Evolutionary conservation across 2,113 vertebrate species (phyloP).

Genomic region (Cinclus cinclus): DNA sequence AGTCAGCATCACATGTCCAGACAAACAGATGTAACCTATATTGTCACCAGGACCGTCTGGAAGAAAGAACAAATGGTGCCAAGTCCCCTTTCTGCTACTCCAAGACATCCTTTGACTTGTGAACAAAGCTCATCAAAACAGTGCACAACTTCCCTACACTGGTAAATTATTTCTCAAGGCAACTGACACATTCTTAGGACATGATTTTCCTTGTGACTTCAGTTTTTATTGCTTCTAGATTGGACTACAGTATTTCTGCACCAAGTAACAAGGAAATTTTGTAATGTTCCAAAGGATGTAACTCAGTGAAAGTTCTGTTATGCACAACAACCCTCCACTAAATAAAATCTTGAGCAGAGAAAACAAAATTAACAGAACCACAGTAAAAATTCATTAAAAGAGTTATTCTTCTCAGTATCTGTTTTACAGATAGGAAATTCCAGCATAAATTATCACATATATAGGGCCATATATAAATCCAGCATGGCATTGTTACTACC

Average conservation of each 20-base stretch:
- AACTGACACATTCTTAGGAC: not conserved
- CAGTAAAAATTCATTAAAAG: not conserved
- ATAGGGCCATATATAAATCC: not conserved
- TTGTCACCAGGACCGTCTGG: not conserved
- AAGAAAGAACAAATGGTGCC: not conserved
- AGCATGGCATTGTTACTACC: not conserved
- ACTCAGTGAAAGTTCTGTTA: not conserved
- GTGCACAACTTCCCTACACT: not conserved
- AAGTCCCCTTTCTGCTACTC: not conserved
- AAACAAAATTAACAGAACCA: not conserved
- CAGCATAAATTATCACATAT: not conserved
- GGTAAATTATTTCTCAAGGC: not conserved
- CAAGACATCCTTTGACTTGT: not conserved
- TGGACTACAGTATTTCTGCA: not conserved
- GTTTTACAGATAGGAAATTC: not conserved
- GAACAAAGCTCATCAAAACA: not conserved
- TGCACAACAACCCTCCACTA: not conserved
- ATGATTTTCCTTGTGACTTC: not conserved
- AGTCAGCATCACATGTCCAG: not conserved
- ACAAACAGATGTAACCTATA: slow-evolving; percentile 13
- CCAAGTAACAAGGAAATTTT: not conserved
- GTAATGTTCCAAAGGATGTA: not conserved
- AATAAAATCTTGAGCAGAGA: not conserved
- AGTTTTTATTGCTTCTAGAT: not conserved
- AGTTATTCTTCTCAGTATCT: not conserved